A percentile compares a stretch with the other conserved stretches of the same genome.
Conservation (phyloP, 1,140 invertebrate species). For the Neodiprion lecontei region DNA sequence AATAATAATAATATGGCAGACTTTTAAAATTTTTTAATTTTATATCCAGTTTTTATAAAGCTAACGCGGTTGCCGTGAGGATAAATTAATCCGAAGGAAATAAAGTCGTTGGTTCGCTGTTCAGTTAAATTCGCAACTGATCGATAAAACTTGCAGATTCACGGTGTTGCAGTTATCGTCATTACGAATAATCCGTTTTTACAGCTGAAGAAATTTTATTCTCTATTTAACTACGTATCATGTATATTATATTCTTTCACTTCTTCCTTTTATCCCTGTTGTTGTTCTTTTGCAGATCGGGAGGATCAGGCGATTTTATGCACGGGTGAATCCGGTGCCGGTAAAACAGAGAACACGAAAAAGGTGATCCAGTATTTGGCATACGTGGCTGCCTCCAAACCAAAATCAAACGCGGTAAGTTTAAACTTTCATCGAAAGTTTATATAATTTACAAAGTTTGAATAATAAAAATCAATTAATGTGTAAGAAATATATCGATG, state of each 20-base stretch:
- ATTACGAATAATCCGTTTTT: no score
- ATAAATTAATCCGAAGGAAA: no score
- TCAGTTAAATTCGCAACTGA: no score
- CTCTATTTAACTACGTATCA: no score
- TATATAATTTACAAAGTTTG: background rate
- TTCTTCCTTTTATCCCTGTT: slow-evolving; percentile 11
- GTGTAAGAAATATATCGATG: background rate
- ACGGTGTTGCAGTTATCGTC: background rate
- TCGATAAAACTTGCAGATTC: background rate
- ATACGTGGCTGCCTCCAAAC: slow-evolving; percentile 96
- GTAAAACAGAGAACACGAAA: slow-evolving; percentile 99
- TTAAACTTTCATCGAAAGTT: slow-evolving; percentile 14
- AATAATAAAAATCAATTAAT: slow-evolving; percentile 9
- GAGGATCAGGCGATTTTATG: slow-evolving; percentile 99
- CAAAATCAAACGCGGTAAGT: slow-evolving; percentile 90
- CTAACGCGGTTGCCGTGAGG: no score
- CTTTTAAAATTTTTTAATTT: no score
- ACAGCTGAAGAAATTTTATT: no score
- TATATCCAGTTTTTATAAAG: no score
- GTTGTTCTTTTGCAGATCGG: slow-evolving; percentile 77
- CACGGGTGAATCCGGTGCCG: slow-evolving; percentile 99
- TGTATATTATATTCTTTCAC: background rate
- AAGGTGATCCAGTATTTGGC: slow-evolving; percentile 99
- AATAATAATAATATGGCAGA: no score
- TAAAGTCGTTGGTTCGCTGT: no score